phyloP scores from a whole-genome alignment of 2,113 vertebrate species.

The Atlantisia rogersi region DNA sequence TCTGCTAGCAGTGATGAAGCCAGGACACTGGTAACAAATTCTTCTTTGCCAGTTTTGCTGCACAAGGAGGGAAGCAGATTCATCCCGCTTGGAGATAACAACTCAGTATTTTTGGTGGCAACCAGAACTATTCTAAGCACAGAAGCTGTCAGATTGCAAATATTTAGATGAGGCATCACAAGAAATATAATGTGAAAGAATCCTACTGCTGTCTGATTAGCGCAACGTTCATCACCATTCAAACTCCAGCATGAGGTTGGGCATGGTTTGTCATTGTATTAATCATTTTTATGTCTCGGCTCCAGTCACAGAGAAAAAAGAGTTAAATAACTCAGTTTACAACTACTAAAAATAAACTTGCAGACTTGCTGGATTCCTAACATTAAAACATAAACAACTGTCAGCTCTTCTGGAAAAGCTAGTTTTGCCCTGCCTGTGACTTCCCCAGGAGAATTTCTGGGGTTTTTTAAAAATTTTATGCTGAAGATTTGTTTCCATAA shows the following conservation, averaged over 20 bases:
- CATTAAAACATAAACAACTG: slow-evolving; percentile 73
- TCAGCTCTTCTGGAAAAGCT: slow-evolving; percentile 67
- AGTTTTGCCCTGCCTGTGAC: slow-evolving; percentile 62
- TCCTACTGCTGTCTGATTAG: slow-evolving; percentile 19
- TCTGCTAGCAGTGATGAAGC: background rate
- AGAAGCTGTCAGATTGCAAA: slow-evolving; percentile 28
- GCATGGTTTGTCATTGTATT: slow-evolving; percentile 37
- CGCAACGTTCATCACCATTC: background rate
- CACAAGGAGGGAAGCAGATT: background rate
- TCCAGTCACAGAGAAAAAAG: slow-evolving; percentile 39
- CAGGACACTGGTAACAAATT: background rate
- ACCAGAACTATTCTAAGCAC: slow-evolving; percentile 12
- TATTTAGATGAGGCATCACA: slow-evolving; percentile 1
- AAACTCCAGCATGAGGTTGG: slow-evolving; percentile 4
- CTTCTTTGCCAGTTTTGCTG: background rate
- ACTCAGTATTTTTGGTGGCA: background rate
- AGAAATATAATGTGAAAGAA: slow-evolving; percentile 55
- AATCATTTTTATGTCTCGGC: slow-evolving; percentile 61
- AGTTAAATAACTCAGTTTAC: slow-evolving; percentile 71
- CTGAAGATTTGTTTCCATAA: slow-evolving; percentile 75
- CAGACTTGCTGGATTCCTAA: slow-evolving; percentile 68
- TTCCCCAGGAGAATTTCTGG: slow-evolving; percentile 66
- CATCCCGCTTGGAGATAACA: background rate
- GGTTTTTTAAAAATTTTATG: slow-evolving; percentile 42
- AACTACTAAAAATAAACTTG: slow-evolving; percentile 76